Conservation (phyloP, 2,797 vertebrate genomes). For the Liparis tanakae region DNA sequence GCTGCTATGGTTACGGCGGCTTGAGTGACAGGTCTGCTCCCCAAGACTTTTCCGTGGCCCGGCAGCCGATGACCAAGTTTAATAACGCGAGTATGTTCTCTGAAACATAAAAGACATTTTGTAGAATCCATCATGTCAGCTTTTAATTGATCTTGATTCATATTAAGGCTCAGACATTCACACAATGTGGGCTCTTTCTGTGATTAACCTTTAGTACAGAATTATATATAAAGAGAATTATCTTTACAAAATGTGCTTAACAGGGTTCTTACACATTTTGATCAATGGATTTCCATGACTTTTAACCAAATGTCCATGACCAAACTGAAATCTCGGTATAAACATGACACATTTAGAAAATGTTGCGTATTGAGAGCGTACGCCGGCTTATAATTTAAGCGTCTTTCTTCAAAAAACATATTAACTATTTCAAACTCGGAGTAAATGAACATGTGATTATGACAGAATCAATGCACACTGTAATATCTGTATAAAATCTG, state of each 20-base stretch:
- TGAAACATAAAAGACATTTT: neutral
- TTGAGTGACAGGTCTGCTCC: conserved; percentile 61
- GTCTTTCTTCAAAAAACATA: too few relatives aligned
- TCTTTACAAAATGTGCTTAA: neutral
- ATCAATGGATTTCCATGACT: too few relatives aligned
- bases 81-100: neutral
- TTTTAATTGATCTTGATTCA: neutral
- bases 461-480: too few relatives aligned
- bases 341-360: too few relatives aligned
- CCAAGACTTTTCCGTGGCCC: conserved; percentile 31
- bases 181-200: neutral
- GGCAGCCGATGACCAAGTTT: conserved; percentile 5
- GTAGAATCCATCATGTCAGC: neutral
- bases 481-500: too few relatives aligned
- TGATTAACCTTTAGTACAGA: neutral
- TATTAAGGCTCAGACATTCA: neutral
- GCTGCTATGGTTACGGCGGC: conserved; percentile 63
- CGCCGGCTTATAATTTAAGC: too few relatives aligned
- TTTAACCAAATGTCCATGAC: too few relatives aligned
- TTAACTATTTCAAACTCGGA: too few relatives aligned
- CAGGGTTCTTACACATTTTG: too few relatives aligned
- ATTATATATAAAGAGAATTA: neutral
- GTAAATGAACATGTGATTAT: too few relatives aligned
- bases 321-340: too few relatives aligned
- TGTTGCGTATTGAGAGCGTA: too few relatives aligned